A percentile compares a stretch with the other conserved stretches of the same genome.
Conservation (phyloP, 2,797 vertebrate genomes). For the Hyperoplus immaculatus region DNA sequence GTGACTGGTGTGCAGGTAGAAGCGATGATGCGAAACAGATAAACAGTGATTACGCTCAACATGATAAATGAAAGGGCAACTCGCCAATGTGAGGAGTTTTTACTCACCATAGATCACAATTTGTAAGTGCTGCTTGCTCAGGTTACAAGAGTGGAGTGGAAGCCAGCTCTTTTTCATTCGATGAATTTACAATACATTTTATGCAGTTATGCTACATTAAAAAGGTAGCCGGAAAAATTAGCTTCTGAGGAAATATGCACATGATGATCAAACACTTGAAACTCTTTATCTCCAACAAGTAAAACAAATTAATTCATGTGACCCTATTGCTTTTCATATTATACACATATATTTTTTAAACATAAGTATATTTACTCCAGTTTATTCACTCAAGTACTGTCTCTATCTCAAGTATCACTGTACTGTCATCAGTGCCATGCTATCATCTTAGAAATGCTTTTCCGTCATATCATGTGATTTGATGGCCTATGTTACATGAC, state of each 20-base stretch:
- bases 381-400: not conserved
- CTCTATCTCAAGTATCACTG: not conserved
- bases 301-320: slow-evolving; percentile 40
- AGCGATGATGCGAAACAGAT: slow-evolving; percentile 79
- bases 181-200: slow-evolving; percentile 68
- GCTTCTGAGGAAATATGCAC: not conserved
- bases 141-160: slow-evolving; percentile 54
- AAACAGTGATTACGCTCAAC: slow-evolving; percentile 80
- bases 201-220: slow-evolving; percentile 68
- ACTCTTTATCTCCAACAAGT: slow-evolving; percentile 27
- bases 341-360: not conserved
- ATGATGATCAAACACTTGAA: slow-evolving; percentile 1
- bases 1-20: slow-evolving; percentile 74
- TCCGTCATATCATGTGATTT: not conserved
- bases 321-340: not conserved
- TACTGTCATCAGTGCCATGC: not conserved
- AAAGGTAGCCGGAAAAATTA: slow-evolving; percentile 52
- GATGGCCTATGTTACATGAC: too few species aligned
- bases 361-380: not conserved
- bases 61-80: slow-evolving; percentile 81
- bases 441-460: not conserved
- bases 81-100: slow-evolving; percentile 76
- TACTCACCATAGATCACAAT: slow-evolving; percentile 82
- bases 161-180: slow-evolving; percentile 67
- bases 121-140: slow-evolving; percentile 74